Base-by-base conservation (phyloP, 2,113 vertebrate genomes). In the Dermatemys mawii region DNA sequence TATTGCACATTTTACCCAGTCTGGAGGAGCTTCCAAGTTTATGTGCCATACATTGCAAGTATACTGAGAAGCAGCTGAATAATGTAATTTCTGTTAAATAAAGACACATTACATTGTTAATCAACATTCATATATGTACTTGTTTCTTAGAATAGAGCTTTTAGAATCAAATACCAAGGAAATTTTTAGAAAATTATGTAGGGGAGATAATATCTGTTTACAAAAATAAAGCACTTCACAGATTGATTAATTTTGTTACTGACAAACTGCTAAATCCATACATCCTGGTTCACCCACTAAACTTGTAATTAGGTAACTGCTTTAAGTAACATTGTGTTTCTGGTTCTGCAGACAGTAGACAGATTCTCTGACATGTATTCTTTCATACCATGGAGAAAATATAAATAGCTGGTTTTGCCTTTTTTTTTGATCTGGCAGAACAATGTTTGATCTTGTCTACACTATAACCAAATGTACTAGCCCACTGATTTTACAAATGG, bases 11-110 rank as follows among this genome's bases (percentile, higher is more conserved):
- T 97, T 97, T 50, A 99, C 97, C 98, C 99, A 99, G 50, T 98
- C 98, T 87, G 99, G 99, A 97, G 99, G 90, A 11, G 95, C 89
- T 91, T 99, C 98, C 79, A 98, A 81, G 44, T 98, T 98, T 90
- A 99, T 79, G 78, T 99, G 98, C 98, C 98, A 99, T 82, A 99
- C 83, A 1, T 79, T 98, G 97, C 98, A 99, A 91, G 85, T 90
- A 48, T 95, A 94, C 41, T 95, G 91, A 92, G 70, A 78, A 86
- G 87, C 80, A 90, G 79, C 75, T 89, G 95, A 94, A 81, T 82
- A 82, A 46, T 88, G 81, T 90, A 63, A 63, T 89, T 89, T 70
- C 98, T 98, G 81, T 86, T 90, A 86, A 78, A 94, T 70, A 90
- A 93, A 96, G 54, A 96, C 88, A 38, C n/a, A 91, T 78, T 50